phyloP scores from a whole-genome alignment of 2,888 invertebrate genomes.

The Limulus polyphemus region DNA sequence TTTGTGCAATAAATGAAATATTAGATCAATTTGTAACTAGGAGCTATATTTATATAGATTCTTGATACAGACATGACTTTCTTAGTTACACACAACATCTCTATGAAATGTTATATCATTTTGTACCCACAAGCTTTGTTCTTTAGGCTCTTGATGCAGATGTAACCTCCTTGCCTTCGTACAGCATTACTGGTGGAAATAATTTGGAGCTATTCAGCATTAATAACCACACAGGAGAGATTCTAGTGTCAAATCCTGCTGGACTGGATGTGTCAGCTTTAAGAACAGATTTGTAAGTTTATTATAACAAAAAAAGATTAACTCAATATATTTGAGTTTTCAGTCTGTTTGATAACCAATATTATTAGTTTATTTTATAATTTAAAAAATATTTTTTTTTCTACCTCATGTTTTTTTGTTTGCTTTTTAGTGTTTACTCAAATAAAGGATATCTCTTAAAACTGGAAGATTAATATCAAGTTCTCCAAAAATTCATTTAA shows the following conservation, averaged over 20 bases:
- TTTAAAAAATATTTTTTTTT: no score
- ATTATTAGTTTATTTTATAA: slow-evolving; percentile 38
- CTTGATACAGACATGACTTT: not conserved
- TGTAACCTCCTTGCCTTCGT: slow-evolving; percentile 63
- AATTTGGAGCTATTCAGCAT: slow-evolving; percentile 33
- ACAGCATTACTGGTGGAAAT: slow-evolving; percentile 49
- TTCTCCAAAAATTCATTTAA: no score
- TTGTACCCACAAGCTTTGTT: not conserved
- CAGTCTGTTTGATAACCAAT: not conserved
- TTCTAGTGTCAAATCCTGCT: slow-evolving; percentile 32
- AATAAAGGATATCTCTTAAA: no score
- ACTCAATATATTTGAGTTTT: not conserved
- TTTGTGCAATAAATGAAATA: no score
- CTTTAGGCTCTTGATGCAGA: slow-evolving; percentile 66
- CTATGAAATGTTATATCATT: not conserved
- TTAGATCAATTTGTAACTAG: no score
- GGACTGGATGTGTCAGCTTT: slow-evolving; percentile 24
- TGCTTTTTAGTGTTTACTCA: no score
- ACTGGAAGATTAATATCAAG: no score
- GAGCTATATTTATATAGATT: not conserved
- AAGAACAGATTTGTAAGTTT: slow-evolving; percentile 26
- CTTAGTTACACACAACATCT: not conserved
- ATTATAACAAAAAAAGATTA: not conserved
- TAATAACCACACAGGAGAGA: slow-evolving; percentile 33
- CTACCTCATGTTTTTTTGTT: no score